Evolutionary conservation across 2,888 invertebrate genomes (phyloP).

Genomic region (Drosophila planitibia): DNA sequence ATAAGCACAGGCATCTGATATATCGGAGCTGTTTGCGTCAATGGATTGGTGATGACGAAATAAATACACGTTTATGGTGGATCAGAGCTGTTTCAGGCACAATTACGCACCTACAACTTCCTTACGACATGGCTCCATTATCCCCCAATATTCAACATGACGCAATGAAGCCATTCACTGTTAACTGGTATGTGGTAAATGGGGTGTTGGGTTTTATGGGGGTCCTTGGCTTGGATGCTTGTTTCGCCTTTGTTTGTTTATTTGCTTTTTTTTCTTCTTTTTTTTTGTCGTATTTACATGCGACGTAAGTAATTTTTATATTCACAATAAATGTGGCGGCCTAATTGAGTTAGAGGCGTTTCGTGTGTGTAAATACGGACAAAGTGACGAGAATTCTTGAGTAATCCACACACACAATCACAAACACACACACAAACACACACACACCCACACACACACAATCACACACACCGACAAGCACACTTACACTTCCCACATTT

Average conservation of each 20-base stretch:
- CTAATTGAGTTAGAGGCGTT: conserved; percentile 59
- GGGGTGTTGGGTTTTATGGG: conserved; percentile 4
- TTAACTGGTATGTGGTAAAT: not conserved
- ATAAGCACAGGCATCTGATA: not conserved
- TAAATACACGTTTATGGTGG: not conserved
- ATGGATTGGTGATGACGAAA: not conserved
- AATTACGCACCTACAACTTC: conserved; percentile 12
- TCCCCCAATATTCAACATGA: conserved; percentile 17
- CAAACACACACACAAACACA: not conserved
- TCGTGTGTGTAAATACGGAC: conserved; percentile 55
- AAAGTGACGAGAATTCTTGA: conserved; percentile 47
- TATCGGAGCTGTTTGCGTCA: not conserved
- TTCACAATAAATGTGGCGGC: conserved; percentile 58
- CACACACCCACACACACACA: not conserved
- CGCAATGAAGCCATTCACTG: conserved; percentile 39
- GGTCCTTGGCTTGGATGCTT: conserved; percentile 12
- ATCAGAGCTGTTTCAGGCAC: conserved; percentile 15
- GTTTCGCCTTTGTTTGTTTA: conserved; percentile 22
- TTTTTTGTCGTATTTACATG: conserved; percentile 53
- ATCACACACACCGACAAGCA: not conserved
- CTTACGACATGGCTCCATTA: conserved; percentile 25
- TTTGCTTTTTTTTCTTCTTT: conserved; percentile 12
- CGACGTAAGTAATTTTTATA: conserved; percentile 57
- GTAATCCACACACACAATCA: conserved; percentile 11
- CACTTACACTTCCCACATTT: conserved; percentile 10